These are phyloP conservation scores for Agrenia bidenticulata DNA, from an alignment of 2,888 invertebrate species.

Conservation along the genomic window DNA sequence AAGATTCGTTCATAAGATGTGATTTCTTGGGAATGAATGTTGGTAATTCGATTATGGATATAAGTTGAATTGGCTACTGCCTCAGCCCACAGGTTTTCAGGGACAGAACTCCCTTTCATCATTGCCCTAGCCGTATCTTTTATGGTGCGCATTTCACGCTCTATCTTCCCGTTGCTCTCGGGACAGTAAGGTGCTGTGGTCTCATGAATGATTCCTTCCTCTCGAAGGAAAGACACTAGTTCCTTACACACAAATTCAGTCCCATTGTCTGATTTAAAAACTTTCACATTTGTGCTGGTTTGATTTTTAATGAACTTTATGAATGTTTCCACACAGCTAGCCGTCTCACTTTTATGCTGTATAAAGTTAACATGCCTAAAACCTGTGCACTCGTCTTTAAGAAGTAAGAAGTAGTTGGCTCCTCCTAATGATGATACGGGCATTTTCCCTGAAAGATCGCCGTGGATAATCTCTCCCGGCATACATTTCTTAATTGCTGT, in stretches of 20 bases:
- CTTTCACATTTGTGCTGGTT: conserved; percentile 28
- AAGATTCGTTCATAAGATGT: conserved; percentile 56
- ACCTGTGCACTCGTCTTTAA: conserved; percentile 33
- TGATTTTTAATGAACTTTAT: conserved; percentile 26
- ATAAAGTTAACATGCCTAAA: conserved; percentile 26
- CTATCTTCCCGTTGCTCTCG: conserved; percentile 55
- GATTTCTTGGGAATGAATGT: conserved; percentile 43
- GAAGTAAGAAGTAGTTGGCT: conserved; percentile 22
- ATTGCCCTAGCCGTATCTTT: conserved; percentile 54
- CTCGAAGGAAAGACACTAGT: conserved; percentile 50
- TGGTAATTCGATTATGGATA: conserved; percentile 54
- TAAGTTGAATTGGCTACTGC: conserved; percentile 54
- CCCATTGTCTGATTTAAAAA: conserved; percentile 26
- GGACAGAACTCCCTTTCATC: conserved; percentile 52
- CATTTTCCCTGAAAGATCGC: conserved; percentile 30
- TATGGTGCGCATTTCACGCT: conserved; percentile 54
- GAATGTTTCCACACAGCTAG: conserved; percentile 7
- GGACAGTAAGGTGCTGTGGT: conserved; percentile 54
- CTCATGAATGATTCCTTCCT: conserved; percentile 54
- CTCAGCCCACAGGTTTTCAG: conserved; percentile 54
- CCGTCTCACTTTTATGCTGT: conserved; percentile 21
- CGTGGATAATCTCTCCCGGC: conserved; percentile 27
- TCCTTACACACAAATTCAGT: conserved; percentile 30
- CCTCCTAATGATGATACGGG: conserved; percentile 9
- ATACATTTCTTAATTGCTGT: neutral